Evolutionary conservation across 2,888 invertebrate genomes (phyloP), one percentile per base, ranked within the genome.

Genomic region (Phanerotoma sp.): DNA sequence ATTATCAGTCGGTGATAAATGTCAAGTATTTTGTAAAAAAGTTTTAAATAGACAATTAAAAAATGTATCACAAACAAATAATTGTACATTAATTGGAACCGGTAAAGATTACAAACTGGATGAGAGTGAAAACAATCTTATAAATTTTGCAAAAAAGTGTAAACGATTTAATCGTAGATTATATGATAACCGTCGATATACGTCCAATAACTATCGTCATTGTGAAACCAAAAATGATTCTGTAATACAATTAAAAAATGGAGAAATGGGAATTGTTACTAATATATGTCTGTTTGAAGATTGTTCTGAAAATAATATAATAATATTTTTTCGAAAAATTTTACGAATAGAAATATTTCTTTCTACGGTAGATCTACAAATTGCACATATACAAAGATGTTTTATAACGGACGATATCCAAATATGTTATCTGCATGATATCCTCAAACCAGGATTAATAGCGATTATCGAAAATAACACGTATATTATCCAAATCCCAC

Each of bases 381-480:
- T 10, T 30, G 10, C 10, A 3, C 13, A 51, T 18, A 45, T 51
- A 18, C 13, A 35, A 33, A 35, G 16, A 37, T 37, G 37, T 16
- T 37, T 46, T 20, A 40, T 54, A 28, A 52, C 48, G 4, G 47
- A 28, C 10, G 16, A 45, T 28, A 30, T 50, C 11, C 48, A 38
- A 35, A n/a, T 28, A 11, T 51, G 50, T 32, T 46, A 49, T 2
- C 15, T 20, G n/a, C 21, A 45, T 21, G 46, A 46, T 32, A 33
- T 49, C 13, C 40, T 40, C 7, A 15, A 25, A 10, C 38, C 44
- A 20, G 11, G 49, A 21, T 30, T 28, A 22, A 18, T 32, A 15
- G 50, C 42, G 9, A 40, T 45, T 15, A 32, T 10, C 54, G 33
- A 53, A 44, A 40, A 46, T 21, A 46, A 41, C 15, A 37, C 47